These are phyloP conservation scores for Zelleria hepariella DNA, from an alignment of 2,888 invertebrate genomes.

Conservation along the genomic window DNA sequence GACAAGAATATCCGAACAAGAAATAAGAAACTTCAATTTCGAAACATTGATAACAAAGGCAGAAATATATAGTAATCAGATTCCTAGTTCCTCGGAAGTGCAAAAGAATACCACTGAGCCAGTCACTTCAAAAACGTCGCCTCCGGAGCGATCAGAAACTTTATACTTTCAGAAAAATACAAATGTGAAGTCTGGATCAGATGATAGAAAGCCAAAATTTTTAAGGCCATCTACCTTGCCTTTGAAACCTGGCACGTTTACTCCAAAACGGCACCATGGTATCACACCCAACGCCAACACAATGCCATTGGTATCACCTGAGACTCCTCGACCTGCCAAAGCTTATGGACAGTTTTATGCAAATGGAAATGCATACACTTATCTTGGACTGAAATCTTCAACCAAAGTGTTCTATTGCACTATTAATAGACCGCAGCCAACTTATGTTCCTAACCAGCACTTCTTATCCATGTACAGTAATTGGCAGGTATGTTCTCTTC, in stretches of 20 bases:
- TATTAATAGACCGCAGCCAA: constrained; percentile 93
- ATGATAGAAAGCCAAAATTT: constrained; percentile 76
- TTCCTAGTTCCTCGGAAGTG: constrained; percentile 53
- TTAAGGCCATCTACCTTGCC: constrained; percentile 86
- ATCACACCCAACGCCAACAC: constrained; percentile 87
- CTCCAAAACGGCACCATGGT: constrained; percentile 85
- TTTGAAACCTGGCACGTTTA: constrained; percentile 86
- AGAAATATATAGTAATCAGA: constrained; percentile 63
- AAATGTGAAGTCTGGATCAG: constrained; percentile 31
- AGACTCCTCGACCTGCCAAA: constrained; percentile 91
- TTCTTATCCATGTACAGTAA: constrained; percentile 97
- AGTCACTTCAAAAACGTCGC: constrained; percentile 19
- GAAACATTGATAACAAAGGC: constrained; percentile 66
- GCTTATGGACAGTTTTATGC: constrained; percentile 90
- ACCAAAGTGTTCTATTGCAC: constrained; percentile 94
- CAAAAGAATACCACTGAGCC: constrained; percentile 52
- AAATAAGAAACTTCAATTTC: constrained; percentile 59
- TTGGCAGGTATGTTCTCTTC: constrained; percentile 78
- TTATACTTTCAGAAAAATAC: constrained; percentile 62
- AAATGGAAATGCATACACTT: constrained; percentile 93
- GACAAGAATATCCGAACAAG: constrained; percentile 37
- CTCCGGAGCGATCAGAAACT: constrained; percentile 62
- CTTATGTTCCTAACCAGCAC: constrained; percentile 91
- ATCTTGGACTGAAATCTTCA: constrained; percentile 90
- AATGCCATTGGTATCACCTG: constrained; percentile 88